phyloP scores from a whole-genome alignment of 2,113 vertebrate genomes.

The Mustela lutreola region DNA sequence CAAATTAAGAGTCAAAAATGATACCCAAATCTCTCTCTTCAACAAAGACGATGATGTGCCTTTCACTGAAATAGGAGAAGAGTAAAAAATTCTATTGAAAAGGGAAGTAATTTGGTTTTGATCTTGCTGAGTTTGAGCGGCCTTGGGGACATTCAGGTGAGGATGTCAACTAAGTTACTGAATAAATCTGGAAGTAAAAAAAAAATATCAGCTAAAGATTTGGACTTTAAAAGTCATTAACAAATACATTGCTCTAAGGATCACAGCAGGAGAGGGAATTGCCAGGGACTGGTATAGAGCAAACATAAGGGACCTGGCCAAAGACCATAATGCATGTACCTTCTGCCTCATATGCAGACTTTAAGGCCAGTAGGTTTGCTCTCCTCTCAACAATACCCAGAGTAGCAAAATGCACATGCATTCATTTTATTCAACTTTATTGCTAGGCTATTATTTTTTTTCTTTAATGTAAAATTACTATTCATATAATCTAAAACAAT shows the following conservation, averaged over 20 bases:
- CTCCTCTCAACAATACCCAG: background rate
- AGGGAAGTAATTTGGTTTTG: background rate
- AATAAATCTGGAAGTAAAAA: background rate
- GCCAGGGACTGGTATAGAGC: fast-evolving
- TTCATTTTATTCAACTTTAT: background rate
- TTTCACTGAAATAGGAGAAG: background rate
- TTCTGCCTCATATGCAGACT: background rate
- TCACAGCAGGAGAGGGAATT: background rate
- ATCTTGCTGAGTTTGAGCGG: background rate
- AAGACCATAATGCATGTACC: background rate
- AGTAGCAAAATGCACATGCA: background rate
- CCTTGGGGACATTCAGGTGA: background rate
- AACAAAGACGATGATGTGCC: background rate
- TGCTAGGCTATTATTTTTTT: background rate
- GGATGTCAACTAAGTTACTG: background rate
- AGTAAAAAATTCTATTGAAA: background rate
- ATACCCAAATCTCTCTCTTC: background rate
- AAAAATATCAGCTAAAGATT: background rate
- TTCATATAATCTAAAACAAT: background rate
- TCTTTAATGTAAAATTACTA: background rate
- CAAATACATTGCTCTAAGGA: background rate
- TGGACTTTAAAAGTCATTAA: background rate
- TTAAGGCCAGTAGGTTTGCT: background rate
- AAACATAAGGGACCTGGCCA: background rate
- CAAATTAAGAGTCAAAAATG: background rate